Percentiles rank a stretch among this genome's conserved stretches.
Evolutionary conservation across 2,113 vertebrate genomes (phyloP).

Genomic region (Xiphophorus couchianus): DNA sequence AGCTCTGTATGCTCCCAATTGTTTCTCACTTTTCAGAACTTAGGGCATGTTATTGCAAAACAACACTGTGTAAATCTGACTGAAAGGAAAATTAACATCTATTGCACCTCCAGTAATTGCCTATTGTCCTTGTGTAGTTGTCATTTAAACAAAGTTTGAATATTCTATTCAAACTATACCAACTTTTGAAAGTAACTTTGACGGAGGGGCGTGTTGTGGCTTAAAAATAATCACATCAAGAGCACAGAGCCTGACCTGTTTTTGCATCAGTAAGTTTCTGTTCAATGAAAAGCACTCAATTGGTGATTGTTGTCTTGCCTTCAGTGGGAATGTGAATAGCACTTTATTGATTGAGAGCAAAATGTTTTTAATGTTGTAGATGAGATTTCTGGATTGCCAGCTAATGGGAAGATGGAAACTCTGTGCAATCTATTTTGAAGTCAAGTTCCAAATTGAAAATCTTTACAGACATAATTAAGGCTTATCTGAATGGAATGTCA

Average conservation of each 20-base stretch:
- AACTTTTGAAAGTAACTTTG: constrained; percentile 81
- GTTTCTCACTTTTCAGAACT: background rate
- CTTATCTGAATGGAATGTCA: constrained; percentile 76
- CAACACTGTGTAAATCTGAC: background rate
- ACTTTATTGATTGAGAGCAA: constrained; percentile 81
- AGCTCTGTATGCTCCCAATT: background rate
- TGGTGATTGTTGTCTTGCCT: constrained; percentile 73
- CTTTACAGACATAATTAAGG: constrained; percentile 82
- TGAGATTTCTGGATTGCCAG: constrained; percentile 82
- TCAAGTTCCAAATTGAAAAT: constrained; percentile 84
- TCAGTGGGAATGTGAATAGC: constrained; percentile 79
- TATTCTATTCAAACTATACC: constrained; percentile 61
- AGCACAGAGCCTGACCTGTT: constrained; percentile 71
- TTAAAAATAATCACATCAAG: constrained; percentile 78
- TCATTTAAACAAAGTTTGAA: constrained; percentile 71
- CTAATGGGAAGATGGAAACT: constrained; percentile 80
- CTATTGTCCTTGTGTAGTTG: constrained; percentile 48
- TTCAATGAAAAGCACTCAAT: constrained; percentile 66
- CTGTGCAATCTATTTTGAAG: constrained; percentile 82
- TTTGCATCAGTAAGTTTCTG: constrained; percentile 72
- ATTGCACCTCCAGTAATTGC: constrained; percentile 41
- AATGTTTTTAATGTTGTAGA: constrained; percentile 86
- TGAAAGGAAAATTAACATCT: background rate
- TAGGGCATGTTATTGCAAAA: background rate
- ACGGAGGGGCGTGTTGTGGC: constrained; percentile 65